Evolutionary conservation across 2,797 vertebrate genomes (phyloP).

Genomic region (Ispidina lecontei): DNA sequence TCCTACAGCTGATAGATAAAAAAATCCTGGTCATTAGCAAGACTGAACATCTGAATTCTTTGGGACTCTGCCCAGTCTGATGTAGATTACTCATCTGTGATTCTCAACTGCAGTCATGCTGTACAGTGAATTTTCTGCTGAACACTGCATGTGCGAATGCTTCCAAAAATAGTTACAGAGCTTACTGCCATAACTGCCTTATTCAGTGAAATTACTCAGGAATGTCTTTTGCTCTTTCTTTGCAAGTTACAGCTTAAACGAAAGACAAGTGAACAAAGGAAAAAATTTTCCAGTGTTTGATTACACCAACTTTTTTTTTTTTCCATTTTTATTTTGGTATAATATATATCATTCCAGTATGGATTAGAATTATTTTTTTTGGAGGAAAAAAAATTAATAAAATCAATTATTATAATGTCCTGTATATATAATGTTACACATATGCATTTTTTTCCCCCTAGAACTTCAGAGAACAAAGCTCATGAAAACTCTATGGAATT

Average conservation of each 20-base stretch:
- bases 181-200: not conserved
- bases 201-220: not conserved
- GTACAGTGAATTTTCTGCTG: slow-evolving; percentile 50
- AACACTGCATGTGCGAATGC: slow-evolving; percentile 24
- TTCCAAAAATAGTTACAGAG: slow-evolving; percentile 43
- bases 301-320: not conserved
- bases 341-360: slow-evolving; percentile 11
- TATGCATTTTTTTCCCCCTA: not conserved
- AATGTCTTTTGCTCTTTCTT: not conserved
- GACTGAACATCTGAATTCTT: slow-evolving; percentile 31
- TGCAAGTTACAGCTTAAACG: not conserved
- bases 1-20: slow-evolving; percentile 16
- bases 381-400: not conserved
- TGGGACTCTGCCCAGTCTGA: slow-evolving; percentile 44
- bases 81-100: slow-evolving; percentile 52
- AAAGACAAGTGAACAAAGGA: not conserved
- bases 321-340: slow-evolving; percentile 26
- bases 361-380: not conserved
- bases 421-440: not conserved
- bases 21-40: slow-evolving; percentile 24
- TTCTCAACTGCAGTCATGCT: not conserved
- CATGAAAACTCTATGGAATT: not conserved
- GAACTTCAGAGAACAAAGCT: not conserved
- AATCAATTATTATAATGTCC: not conserved
- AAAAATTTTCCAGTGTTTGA: not conserved